A percentile compares a stretch with the other conserved stretches of the same genome.
Conservation (phyloP, 1,140 invertebrate genomes). For the Drosophila burlai region DNA sequence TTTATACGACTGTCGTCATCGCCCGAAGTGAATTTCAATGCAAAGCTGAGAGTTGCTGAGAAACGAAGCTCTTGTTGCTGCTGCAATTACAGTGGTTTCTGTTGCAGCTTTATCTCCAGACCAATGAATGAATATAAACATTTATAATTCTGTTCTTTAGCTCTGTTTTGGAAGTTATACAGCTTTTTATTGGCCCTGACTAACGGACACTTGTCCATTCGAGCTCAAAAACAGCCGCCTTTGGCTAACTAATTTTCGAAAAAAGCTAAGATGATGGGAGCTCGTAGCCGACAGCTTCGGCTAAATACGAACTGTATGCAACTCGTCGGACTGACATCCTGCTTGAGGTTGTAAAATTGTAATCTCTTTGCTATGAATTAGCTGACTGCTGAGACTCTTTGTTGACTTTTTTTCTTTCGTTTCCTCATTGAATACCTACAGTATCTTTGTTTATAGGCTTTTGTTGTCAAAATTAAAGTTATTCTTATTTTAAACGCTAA, state of each 20-base stretch:
- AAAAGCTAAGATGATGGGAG: conserved; percentile 12
- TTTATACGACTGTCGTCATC: conserved; percentile 68
- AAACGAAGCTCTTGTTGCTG: conserved; percentile 18
- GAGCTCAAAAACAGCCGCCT: conserved; percentile 17
- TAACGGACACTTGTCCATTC: conserved; percentile 35
- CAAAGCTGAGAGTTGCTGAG: conserved; percentile 50
- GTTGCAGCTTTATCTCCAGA: conserved; percentile 9
- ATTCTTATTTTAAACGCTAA: background rate
- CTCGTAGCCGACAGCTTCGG: conserved; percentile 5
- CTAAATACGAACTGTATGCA: background rate
- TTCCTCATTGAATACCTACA: background rate
- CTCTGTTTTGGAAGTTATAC: conserved; percentile 39
- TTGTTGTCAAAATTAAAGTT: background rate
- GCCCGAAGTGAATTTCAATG: conserved; percentile 70
- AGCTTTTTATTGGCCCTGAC: conserved; percentile 30
- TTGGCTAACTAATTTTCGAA: conserved; percentile 32
- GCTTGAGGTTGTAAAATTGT: conserved; percentile 34
- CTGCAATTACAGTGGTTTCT: conserved; percentile 17
- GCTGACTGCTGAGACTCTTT: background rate
- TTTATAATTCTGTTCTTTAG: conserved; percentile 58
- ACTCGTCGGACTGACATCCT: conserved; percentile 31
- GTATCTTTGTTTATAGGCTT: background rate
- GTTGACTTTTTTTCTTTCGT: background rate
- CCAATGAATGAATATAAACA: conserved; percentile 55
- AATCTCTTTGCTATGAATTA: conserved; percentile 8